Base-by-base conservation (phyloP, 2,797 vertebrate species). In the Phataginus tetradactyla region DNA sequence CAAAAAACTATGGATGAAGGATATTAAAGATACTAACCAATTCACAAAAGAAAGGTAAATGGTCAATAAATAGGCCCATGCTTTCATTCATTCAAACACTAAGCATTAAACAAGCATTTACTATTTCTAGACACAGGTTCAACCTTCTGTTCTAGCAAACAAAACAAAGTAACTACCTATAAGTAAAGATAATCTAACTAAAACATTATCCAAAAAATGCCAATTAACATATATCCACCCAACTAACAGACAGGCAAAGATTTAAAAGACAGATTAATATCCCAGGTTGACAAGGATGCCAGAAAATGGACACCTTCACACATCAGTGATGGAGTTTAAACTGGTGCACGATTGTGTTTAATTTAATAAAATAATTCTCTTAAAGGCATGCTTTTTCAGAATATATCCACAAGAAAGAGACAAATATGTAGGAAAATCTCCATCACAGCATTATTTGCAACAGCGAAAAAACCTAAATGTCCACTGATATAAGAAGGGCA, bases 91-190 rank as follows among this genome's bases (percentile, higher is more conserved):
- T 15, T 85, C 83, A 59, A 37, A n/a, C 37, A 61, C 18, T 11
- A 77, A 90, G 57, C 25, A 59, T 45, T 57, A 69, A 95, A 53
- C 49, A n/a, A 71, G 49, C 78, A 78, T 37, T 11, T 23, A 39
- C 49, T 66, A 34, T 25, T 64, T 39, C 29, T 6, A 77, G 7
- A 3, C 34, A 81, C 77, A 37, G 2, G 3, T 49, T 94, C 55
- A 64, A 68, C 92, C 39, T 75, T 92, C 77, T 94, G 15, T 42
- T 95, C 51, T 51, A 79, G 86, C 20, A 55, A 80, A 90, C 11
- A 59, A 92, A 84, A 83, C 13, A 45, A 87, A 86, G 42, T 49
- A 49, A 61, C 27, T 79, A 91, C 49, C 68, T 80, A 3, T 17
- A 80, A 78, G 25, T 32, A 66, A 80, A 94, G 32, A 90, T 61